These are phyloP conservation scores for Aphaenogaster floridana DNA, from an alignment of 1,140 invertebrate genomes.

Conservation along the genomic window DNA sequence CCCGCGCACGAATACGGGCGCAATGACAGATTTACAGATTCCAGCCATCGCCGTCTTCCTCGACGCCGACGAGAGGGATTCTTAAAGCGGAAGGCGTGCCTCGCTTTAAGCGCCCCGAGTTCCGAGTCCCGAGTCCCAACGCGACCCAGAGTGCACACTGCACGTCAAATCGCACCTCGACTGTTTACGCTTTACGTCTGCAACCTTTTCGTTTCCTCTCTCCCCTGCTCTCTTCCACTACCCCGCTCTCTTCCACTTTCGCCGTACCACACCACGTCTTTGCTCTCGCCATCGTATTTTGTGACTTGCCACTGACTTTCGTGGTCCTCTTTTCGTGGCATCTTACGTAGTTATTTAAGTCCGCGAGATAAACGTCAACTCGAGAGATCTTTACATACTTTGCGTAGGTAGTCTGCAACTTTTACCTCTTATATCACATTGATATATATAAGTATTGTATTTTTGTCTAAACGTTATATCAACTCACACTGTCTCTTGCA, in stretches of 20 bases:
- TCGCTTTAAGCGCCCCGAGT: conserved; percentile 31
- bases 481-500: neutral
- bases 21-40: conserved; percentile 87
- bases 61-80: conserved; percentile 71
- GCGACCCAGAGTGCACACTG: conserved; percentile 60
- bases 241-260: conserved; percentile 55
- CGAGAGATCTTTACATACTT: too few relatives aligned
- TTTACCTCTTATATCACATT: too few relatives aligned
- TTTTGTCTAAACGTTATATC: neutral
- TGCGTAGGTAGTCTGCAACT: too few relatives aligned
- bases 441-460: neutral
- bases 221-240: conserved; percentile 38
- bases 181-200: conserved; percentile 83
- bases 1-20: conserved; percentile 80
- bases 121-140: conserved; percentile 16
- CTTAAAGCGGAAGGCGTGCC: conserved; percentile 76
- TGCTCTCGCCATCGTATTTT: conserved; percentile 10
- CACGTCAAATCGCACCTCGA: conserved; percentile 84
- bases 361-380: neutral
- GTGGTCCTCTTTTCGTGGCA: neutral
- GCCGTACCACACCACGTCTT: neutral
- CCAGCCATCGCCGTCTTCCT: conserved; percentile 80
- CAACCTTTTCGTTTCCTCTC: conserved; percentile 70
- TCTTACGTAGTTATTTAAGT: conserved; percentile 45
- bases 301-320: conserved; percentile 2